A percentile compares a stretch with the other conserved stretches of the same genome.
Evolutionary conservation across 2,797 vertebrate species (phyloP).

Genomic region (Gallinago solitaria): DNA sequence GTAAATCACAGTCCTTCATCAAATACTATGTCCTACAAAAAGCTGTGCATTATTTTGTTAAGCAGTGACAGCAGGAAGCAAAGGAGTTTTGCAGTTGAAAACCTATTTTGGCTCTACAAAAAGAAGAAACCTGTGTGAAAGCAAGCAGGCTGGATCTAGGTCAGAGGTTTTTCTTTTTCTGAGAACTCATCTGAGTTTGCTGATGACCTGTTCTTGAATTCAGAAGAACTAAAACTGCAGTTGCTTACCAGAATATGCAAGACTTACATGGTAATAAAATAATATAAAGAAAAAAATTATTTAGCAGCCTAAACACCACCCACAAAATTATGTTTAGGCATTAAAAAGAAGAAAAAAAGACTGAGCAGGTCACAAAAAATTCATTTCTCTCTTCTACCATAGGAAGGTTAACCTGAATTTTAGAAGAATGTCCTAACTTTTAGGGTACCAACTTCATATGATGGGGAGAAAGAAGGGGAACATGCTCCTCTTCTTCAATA

Average conservation of each 20-base stretch:
- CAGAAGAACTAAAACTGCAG: not conserved
- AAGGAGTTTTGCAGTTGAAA: slow-evolving; percentile 7
- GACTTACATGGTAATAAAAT: not conserved
- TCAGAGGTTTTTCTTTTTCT: slow-evolving; percentile 1
- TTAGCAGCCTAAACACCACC: not conserved
- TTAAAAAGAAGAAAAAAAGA: not conserved
- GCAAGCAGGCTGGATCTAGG: slow-evolving; percentile 7
- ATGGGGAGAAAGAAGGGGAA: not conserved
- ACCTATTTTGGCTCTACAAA: not conserved
- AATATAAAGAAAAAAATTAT: not conserved
- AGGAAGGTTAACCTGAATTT: not conserved
- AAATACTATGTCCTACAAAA: not conserved
- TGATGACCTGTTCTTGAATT: slow-evolving; percentile 10
- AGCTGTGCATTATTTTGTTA: slow-evolving; percentile 7
- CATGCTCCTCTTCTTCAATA: not conserved
- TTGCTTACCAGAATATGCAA: not conserved
- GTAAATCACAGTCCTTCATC: not conserved
- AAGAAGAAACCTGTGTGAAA: slow-evolving; percentile 12
- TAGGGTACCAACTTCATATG: not conserved
- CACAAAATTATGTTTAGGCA: not conserved
- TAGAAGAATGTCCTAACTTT: not conserved
- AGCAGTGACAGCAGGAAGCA: not conserved
- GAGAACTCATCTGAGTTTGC: not conserved
- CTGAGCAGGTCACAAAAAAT: not conserved
- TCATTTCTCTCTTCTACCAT: not conserved